Evolutionary conservation across 2,888 invertebrate genomes (phyloP).

Genomic region (Balanococcus diminutus): DNA sequence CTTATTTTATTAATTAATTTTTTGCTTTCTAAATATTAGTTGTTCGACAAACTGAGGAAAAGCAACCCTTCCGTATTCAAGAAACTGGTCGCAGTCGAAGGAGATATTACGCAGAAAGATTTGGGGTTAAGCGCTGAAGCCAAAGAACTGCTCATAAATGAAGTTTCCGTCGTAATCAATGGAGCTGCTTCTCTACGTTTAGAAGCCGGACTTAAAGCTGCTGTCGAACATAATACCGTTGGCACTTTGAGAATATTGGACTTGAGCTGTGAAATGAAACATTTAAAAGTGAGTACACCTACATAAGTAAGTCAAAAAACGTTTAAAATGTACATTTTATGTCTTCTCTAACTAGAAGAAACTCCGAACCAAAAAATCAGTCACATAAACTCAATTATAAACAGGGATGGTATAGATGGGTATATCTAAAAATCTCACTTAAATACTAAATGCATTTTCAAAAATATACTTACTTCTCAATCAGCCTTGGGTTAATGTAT

Average conservation of each 20-base stretch:
- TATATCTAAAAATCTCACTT: too few species aligned
- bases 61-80: constrained; percentile 73
- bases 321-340: too few species aligned
- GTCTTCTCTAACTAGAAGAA: too few species aligned
- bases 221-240: constrained; percentile 86
- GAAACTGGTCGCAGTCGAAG: constrained; percentile 77
- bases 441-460: too few species aligned
- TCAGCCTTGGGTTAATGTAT: too few species aligned
- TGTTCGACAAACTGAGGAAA: constrained; percentile 74
- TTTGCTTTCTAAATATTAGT: constrained; percentile 62
- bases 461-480: too few species aligned
- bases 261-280: constrained; percentile 77
- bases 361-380: too few species aligned
- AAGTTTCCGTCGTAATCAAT: constrained; percentile 86
- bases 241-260: constrained; percentile 82
- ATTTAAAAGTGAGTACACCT: constrained; percentile 65
- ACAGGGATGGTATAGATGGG: too few species aligned
- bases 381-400: too few species aligned
- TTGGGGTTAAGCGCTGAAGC: constrained; percentile 71
- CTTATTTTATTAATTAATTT: not conserved
- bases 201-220: constrained; percentile 85
- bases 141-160: constrained; percentile 68
- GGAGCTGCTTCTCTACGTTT: constrained; percentile 89
- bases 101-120: constrained; percentile 72
- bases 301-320: too few species aligned